These are phyloP conservation scores for Philaethria dido DNA, from an alignment of 2,888 invertebrate species.

Conservation along the genomic window DNA sequence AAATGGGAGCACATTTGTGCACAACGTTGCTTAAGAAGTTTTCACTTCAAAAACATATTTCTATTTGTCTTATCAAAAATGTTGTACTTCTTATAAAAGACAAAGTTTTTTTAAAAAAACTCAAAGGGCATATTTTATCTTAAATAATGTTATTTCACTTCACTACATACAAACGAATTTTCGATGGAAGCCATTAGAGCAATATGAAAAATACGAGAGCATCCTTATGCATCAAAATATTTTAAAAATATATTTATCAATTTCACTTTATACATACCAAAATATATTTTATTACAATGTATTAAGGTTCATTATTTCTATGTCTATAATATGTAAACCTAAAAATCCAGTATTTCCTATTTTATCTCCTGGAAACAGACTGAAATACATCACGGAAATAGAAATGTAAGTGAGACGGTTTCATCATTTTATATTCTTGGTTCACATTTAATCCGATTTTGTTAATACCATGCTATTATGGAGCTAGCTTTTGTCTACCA, in stretches of 20 bases:
- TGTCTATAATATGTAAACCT: background rate
- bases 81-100: no score
- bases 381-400: conserved; percentile 21
- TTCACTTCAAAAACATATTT: no score
- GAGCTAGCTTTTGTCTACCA: background rate
- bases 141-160: background rate
- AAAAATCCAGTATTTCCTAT: conserved; percentile 15
- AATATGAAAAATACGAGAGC: conserved; percentile 4
- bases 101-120: no score
- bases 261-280: background rate
- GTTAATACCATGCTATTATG: background rate
- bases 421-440: conserved; percentile 20
- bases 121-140: no score
- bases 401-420: conserved; percentile 12
- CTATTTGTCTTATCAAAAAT: no score
- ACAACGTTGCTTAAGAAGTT: no score
- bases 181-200: background rate
- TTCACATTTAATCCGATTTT: conserved; percentile 13
- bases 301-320: background rate
- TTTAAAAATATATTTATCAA: conserved; percentile 14
- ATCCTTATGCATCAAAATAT: conserved; percentile 11
- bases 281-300: background rate
- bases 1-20: no score
- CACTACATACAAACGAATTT: background rate
- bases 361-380: conserved; percentile 12